A percentile compares a stretch with the other conserved stretches of the same genome.
Conservation (phyloP, 2,888 invertebrate species). For the Melieria crassipennis region DNA sequence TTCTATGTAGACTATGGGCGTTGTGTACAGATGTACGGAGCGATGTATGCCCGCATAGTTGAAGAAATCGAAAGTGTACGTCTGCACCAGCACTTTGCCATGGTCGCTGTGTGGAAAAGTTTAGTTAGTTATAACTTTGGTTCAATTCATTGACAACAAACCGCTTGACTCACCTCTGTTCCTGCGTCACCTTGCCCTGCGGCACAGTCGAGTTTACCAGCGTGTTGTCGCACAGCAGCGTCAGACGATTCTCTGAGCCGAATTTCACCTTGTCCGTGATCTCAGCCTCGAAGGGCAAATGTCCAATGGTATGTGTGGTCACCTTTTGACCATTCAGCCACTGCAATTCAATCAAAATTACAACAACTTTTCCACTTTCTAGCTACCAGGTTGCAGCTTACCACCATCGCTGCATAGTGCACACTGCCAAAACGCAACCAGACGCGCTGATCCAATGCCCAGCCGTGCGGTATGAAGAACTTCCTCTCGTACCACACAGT, state of each 20-base stretch:
- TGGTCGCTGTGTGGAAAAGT: constrained; percentile 66
- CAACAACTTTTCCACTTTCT: background rate
- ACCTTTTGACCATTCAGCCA: constrained; percentile 87
- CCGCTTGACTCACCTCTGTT: constrained; percentile 45
- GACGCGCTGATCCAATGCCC: constrained; percentile 74
- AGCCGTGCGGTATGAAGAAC: constrained; percentile 81
- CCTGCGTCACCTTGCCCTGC: constrained; percentile 77
- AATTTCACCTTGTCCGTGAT: constrained; percentile 74
- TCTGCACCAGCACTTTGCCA: constrained; percentile 73
- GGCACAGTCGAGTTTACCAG: constrained; percentile 87
- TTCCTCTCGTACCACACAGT: constrained; percentile 94
- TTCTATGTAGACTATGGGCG: constrained; percentile 81
- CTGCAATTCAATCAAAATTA: constrained; percentile 67
- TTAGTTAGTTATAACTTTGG: background rate
- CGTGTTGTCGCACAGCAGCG: constrained; percentile 94
- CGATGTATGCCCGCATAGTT: constrained; percentile 98
- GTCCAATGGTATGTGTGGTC: constrained; percentile 89
- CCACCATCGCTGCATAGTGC: constrained; percentile 89
- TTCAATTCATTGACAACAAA: no score
- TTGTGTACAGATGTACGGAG: constrained; percentile 88
- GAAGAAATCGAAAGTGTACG: constrained; percentile 94
- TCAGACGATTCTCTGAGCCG: constrained; percentile 80
- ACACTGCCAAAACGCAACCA: constrained; percentile 93
- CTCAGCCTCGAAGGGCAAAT: constrained; percentile 92
- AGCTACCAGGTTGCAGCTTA: constrained; percentile 66